Evolutionary conservation across 2,888 invertebrate species (phyloP).

Genomic region (Xanthia icteritia): DNA sequence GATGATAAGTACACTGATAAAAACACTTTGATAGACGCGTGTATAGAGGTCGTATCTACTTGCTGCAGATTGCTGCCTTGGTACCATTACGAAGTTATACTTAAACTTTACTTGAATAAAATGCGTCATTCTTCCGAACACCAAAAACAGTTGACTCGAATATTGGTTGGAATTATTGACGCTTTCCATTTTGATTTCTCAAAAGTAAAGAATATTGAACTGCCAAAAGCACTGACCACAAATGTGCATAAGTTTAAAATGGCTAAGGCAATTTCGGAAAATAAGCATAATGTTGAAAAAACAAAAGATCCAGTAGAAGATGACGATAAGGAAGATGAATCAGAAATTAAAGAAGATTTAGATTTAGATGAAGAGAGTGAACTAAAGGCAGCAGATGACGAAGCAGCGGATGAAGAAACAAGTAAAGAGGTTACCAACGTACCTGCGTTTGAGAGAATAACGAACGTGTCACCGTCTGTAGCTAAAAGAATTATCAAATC

Average conservation of each 20-base stretch:
- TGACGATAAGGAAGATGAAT: constrained; percentile 58
- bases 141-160: constrained; percentile 95
- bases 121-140: constrained; percentile 93
- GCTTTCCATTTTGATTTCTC: constrained; percentile 97
- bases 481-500: constrained; percentile 94
- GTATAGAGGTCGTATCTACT: constrained; percentile 94
- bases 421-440: constrained; percentile 76
- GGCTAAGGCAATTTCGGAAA: constrained; percentile 64
- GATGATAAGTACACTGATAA: constrained; percentile 94
- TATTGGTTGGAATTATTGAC: constrained; percentile 95
- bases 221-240: constrained; percentile 80
- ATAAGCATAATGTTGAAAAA: constrained; percentile 63
- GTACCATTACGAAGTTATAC: constrained; percentile 96
- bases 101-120: constrained; percentile 95
- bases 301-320: constrained; percentile 57
- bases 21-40: constrained; percentile 95
- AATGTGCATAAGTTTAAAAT: constrained; percentile 72
- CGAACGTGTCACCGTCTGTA: constrained; percentile 92
- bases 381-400: constrained; percentile 84
- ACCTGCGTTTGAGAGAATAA: constrained; percentile 85
- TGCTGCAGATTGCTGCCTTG: constrained; percentile 95
- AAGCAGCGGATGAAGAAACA: constrained; percentile 77
- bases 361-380: constrained; percentile 78
- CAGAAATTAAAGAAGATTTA: constrained; percentile 70
- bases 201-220: constrained; percentile 86